Evolutionary conservation across 2,888 invertebrate species (phyloP).

Genomic region (Agrochola circellaris): DNA sequence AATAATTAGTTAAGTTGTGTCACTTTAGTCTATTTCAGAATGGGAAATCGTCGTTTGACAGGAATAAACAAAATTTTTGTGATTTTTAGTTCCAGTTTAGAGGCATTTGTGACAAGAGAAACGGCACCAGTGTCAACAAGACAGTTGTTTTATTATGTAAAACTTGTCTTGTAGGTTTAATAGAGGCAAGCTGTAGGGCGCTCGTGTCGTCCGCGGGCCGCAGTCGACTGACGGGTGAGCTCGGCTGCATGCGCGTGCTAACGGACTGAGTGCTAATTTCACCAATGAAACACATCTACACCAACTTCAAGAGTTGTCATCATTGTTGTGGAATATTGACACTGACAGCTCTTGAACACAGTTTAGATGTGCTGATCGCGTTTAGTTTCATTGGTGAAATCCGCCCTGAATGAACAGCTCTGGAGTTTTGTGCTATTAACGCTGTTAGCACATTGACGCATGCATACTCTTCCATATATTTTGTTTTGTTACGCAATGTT

Average conservation of each 20-base stretch:
- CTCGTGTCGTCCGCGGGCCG: constrained; percentile 71
- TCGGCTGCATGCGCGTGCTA: constrained; percentile 36
- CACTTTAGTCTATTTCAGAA: too few species aligned
- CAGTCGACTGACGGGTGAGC: constrained; percentile 71
- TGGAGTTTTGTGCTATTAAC: constrained; percentile 25
- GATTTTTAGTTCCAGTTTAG: too few species aligned
- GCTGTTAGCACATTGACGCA: constrained; percentile 19
- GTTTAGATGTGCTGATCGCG: not conserved
- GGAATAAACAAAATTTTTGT: too few species aligned
- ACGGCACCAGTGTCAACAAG: not conserved
- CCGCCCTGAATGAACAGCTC: not conserved
- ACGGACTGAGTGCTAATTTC: constrained; percentile 12
- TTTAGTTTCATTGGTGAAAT: not conserved
- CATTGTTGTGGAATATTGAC: not conserved
- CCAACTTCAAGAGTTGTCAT: not conserved
- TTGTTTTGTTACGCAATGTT: constrained; percentile 14
- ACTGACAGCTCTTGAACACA: not conserved
- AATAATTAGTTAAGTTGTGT: too few species aligned
- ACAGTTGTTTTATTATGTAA: constrained; percentile 13
- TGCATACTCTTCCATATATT: not conserved
- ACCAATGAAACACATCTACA: not conserved
- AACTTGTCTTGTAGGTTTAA: constrained; percentile 78
- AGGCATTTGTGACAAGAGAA: too few species aligned
- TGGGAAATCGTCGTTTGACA: too few species aligned
- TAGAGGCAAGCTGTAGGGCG: constrained; percentile 83